Evolutionary conservation across 2,888 invertebrate genomes (phyloP).

Genomic region (Caenorhabditis plicata): DNA sequence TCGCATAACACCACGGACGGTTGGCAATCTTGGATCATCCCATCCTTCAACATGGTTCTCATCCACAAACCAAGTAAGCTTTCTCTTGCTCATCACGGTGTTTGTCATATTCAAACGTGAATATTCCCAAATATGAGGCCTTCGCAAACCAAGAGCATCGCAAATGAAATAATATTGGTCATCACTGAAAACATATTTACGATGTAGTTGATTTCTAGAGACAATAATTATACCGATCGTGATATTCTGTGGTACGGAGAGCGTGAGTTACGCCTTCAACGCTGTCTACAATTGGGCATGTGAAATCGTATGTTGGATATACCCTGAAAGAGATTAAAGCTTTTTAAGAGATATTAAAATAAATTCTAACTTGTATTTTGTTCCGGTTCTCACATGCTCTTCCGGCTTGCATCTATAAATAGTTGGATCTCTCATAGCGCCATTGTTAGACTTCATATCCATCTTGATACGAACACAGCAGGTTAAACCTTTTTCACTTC

Average conservation of each 20-base stretch:
- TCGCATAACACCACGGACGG: conserved; percentile 90
- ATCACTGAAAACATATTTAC: conserved; percentile 70
- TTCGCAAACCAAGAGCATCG: conserved; percentile 79
- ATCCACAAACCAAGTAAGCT: conserved; percentile 95
- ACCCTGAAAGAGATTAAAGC: conserved; percentile 80
- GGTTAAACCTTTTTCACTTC: conserved; percentile 77
- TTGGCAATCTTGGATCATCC: conserved; percentile 98
- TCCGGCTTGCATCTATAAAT: conserved; percentile 97
- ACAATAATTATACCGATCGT: conserved; percentile 74
- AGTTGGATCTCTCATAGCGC: conserved; percentile 95
- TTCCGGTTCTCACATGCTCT: conserved; percentile 87
- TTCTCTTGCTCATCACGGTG: conserved; percentile 94
- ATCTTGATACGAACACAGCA: conserved; percentile 96
- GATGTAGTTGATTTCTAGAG: not conserved
- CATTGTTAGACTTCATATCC: conserved; percentile 92
- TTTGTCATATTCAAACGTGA: conserved; percentile 95
- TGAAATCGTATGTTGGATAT: conserved; percentile 99
- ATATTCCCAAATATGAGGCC: conserved; percentile 94
- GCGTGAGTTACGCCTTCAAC: conserved; percentile 96
- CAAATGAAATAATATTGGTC: conserved; percentile 94
- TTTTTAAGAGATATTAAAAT: conserved; percentile 5
- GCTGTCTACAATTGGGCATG: conserved; percentile 97
- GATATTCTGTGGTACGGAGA: conserved; percentile 95
- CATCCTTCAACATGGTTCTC: conserved; percentile 93
- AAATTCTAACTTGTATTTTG: conserved; percentile 81